phyloP scores from a whole-genome alignment of 1,140 invertebrate species.

The Drosophila aff. region DNA sequence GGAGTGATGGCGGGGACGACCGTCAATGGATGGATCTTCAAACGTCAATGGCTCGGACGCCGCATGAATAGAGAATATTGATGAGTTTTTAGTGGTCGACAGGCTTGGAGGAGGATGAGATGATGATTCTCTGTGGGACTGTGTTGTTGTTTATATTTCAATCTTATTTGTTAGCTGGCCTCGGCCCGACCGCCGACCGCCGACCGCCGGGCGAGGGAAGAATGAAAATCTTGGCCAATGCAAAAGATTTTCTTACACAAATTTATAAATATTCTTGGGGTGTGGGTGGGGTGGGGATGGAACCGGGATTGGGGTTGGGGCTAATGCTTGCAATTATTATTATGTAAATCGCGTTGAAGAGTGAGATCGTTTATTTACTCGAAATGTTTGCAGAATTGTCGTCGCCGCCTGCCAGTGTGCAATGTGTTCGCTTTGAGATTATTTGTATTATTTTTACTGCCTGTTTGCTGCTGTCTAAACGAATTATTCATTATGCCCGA shows the following conservation, averaged over 20 bases:
- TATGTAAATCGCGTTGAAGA: slow-evolving; percentile 72
- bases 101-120: slow-evolving; percentile 21
- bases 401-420: slow-evolving; percentile 10
- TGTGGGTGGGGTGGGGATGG: not conserved
- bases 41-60: slow-evolving; percentile 71
- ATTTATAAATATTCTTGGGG: slow-evolving; percentile 63
- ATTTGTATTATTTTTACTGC: slow-evolving; percentile 79
- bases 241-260: slow-evolving; percentile 56
- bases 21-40: slow-evolving; percentile 76
- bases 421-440: slow-evolving; percentile 41
- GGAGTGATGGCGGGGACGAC: slow-evolving; percentile 17
- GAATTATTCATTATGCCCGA: slow-evolving; percentile 76
- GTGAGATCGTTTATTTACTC: slow-evolving; percentile 68
- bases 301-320: slow-evolving; percentile 11
- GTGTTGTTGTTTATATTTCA: slow-evolving; percentile 68
- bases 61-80: slow-evolving; percentile 54
- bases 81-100: slow-evolving; percentile 73
- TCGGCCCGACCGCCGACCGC: slow-evolving; percentile 8
- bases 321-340: slow-evolving; percentile 74
- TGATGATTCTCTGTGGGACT: slow-evolving; percentile 10
- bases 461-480: slow-evolving; percentile 42
- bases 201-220: slow-evolving; percentile 23
- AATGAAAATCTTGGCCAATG: slow-evolving; percentile 49
- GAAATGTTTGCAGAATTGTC: slow-evolving; percentile 48
- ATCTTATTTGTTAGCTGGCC: slow-evolving; percentile 40